phyloP scores from a whole-genome alignment of 2,888 invertebrate species.

The Iphiclides podalirius region DNA sequence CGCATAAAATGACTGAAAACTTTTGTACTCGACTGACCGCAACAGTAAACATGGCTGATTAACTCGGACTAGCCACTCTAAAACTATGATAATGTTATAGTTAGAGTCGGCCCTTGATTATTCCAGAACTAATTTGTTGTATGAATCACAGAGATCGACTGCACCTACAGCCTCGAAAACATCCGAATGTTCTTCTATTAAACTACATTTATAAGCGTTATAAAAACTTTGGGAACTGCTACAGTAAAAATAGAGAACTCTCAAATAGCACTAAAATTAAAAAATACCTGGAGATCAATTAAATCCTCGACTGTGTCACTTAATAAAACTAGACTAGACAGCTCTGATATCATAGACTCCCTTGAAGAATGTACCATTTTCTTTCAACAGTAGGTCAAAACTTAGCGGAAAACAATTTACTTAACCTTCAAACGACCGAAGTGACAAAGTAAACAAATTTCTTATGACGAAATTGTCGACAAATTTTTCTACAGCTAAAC shows the following conservation, averaged over 20 bases:
- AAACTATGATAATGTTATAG: neutral
- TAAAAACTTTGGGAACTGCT: neutral
- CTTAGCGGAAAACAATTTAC: neutral
- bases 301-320: neutral
- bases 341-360: neutral
- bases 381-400: neutral
- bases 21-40: neutral
- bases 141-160: neutral
- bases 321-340: neutral
- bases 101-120: neutral
- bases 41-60: neutral
- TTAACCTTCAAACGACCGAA: neutral
- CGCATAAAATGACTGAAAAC: neutral
- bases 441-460: neutral
- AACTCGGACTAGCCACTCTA: neutral
- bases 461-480: no score
- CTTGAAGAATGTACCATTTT: neutral
- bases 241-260: neutral
- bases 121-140: neutral
- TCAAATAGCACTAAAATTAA: no score
- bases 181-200: neutral
- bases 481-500: no score
- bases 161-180: neutral
- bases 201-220: neutral
- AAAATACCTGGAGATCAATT: no score